Evolutionary conservation across 1,140 invertebrate species (phyloP), one percentile per base, ranked within the genome.

Genomic region (Halyomorpha halys): DNA sequence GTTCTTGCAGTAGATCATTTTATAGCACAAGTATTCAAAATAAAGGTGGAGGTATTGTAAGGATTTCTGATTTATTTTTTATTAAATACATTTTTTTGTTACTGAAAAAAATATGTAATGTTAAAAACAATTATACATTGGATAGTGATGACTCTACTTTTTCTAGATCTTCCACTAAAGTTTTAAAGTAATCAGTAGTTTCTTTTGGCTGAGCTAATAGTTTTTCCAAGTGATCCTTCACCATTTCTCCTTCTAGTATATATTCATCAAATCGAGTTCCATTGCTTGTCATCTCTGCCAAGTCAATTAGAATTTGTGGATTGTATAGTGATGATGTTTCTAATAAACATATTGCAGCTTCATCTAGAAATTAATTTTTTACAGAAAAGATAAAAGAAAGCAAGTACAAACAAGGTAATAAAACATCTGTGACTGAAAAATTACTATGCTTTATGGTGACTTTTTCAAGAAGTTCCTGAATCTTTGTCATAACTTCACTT

Each of bases 401-500:
- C 6, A 21, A 23, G 3, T 21, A 14, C 6, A 47, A 30, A 8
- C 27, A 47, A 47, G 45, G 3, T 53, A 19, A 2, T 53, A 53
- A 53, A 3, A n/a, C 18, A 53, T 53, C n/a, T n/a, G n/a, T n/a
- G n/a, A 9, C 9, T 27, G 54, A 15, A 27, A 39, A 44, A 39
- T 44, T 61, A 61, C 59, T 61, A 25, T 61, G 30, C 34, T 34
- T 34, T 27, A 39, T 61, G 16, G 59, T 61, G 59, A 39, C 21
- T 44, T 44, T 61, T 61, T 61, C 59, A 44, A 23, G n/a, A 19
- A 61, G n/a, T 61, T 61, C 59, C 34, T 61, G n/a, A 5, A 61
- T n/a, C n/a, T 61, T 61, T 0, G 16, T 18, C 30, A 39, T 61
- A 44, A 16, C 34, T 18, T 61, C n/a, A 61, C 21, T 62, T 25